Conservation (phyloP, 2,888 invertebrate genomes). For the Atethmia centrago region DNA sequence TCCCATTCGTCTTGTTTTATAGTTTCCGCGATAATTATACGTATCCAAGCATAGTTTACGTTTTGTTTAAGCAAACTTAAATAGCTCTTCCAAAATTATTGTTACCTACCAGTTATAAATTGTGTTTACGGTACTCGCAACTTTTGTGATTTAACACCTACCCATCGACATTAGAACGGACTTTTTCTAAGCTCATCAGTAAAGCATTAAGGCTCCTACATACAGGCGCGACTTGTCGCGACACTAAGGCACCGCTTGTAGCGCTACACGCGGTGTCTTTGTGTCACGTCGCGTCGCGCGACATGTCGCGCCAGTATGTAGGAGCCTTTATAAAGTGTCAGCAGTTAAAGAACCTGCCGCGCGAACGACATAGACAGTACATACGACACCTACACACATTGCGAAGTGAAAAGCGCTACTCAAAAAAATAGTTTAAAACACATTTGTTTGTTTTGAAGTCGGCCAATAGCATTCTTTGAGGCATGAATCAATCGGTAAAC, state of each 20-base stretch:
- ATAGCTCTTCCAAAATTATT: slow-evolving; percentile 44
- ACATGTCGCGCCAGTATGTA: too few relatives aligned
- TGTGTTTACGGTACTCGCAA: slow-evolving; percentile 54
- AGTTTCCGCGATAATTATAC: slow-evolving; percentile 60
- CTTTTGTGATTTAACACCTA: slow-evolving; percentile 47
- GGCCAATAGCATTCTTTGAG: slow-evolving; percentile 59
- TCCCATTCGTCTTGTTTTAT: slow-evolving; percentile 66
- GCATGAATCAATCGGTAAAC: slow-evolving; percentile 69
- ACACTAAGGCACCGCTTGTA: too few relatives aligned
- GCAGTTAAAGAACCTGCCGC: not conserved
- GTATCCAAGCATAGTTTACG: slow-evolving; percentile 58
- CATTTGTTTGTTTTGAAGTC: slow-evolving; percentile 57
- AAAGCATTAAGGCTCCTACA: too few relatives aligned
- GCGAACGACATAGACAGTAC: slow-evolving; percentile 4
- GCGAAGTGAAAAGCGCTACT: slow-evolving; percentile 46
- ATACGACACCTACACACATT: slow-evolving; percentile 11
- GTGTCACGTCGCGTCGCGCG: too few relatives aligned
- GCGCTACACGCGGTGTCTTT: too few relatives aligned
- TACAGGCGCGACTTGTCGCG: too few relatives aligned
- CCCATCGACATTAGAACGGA: slow-evolving; percentile 17
- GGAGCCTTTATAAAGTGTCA: slow-evolving; percentile 3
- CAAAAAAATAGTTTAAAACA: slow-evolving; percentile 45
- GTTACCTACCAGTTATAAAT: slow-evolving; percentile 48
- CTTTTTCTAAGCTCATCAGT: slow-evolving; percentile 34
- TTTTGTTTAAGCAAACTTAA: slow-evolving; percentile 57